Evolutionary conservation across 2,113 vertebrate genomes (phyloP).

Genomic region (Dromiciops gliroides): DNA sequence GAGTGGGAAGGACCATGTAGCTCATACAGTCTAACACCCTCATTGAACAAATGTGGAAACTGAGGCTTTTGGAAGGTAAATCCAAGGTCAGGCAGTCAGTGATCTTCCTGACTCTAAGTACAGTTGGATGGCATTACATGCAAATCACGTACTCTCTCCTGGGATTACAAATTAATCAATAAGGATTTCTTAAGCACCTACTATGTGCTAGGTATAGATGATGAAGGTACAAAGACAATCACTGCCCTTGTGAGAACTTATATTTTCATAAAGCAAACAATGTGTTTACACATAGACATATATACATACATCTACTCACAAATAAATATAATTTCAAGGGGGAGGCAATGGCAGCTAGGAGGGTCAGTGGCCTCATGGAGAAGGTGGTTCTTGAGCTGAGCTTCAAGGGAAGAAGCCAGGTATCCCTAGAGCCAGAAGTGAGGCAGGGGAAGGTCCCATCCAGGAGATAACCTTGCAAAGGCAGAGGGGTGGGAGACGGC

Average conservation of each 20-base stretch:
- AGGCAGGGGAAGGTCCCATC: neutral
- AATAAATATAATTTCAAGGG: neutral
- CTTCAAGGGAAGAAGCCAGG: neutral
- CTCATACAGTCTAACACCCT: too few species aligned
- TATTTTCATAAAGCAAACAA: neutral
- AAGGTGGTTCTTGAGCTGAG: neutral
- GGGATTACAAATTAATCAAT: neutral
- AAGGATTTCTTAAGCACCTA: neutral
- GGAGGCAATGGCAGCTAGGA: neutral
- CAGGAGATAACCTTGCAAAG: too few species aligned
- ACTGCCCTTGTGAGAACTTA: neutral
- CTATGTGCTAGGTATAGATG: neutral
- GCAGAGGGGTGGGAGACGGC: neutral
- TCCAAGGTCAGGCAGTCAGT: neutral
- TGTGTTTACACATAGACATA: neutral
- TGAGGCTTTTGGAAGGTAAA: too few species aligned
- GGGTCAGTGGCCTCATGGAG: neutral
- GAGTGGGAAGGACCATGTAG: neutral
- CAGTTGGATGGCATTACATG: neutral
- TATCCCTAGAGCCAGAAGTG: neutral
- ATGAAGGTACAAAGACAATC: too few species aligned
- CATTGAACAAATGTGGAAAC: too few species aligned
- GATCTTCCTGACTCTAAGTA: neutral
- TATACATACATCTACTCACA: too few species aligned
- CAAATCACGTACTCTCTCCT: neutral